Percentiles rank a stretch among this genome's conserved stretches.
Conservation (phyloP, 1,140 invertebrate species). For the Charaxes varanes region DNA sequence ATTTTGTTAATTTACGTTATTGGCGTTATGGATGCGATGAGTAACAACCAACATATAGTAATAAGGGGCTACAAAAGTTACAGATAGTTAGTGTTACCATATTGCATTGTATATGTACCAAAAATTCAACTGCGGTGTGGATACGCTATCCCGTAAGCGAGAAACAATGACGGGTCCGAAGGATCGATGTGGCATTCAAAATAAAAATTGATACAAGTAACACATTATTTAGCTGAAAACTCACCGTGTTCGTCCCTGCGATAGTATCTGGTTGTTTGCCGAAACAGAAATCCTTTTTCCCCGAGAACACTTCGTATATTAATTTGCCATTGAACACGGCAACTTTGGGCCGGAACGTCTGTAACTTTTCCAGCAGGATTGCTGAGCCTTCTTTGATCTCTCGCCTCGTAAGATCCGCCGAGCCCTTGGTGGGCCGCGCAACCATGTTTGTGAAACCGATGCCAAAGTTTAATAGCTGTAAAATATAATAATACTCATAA, state of each 20-base stretch:
- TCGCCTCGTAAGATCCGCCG: slow-evolving; percentile 94
- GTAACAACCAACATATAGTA: no score
- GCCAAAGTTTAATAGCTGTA: slow-evolving; percentile 87
- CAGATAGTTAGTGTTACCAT: no score
- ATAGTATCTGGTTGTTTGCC: slow-evolving; percentile 95
- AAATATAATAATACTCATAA: slow-evolving; percentile 1
- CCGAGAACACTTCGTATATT: slow-evolving; percentile 97
- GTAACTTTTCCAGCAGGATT: slow-evolving; percentile 92
- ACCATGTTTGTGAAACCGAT: slow-evolving; percentile 99
- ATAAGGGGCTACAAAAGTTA: no score
- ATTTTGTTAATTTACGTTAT: no score
- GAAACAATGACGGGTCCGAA: no score
- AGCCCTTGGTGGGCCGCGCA: slow-evolving; percentile 93
- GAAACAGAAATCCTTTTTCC: slow-evolving; percentile 97
- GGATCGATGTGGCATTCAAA: no score
- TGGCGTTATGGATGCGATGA: no score
- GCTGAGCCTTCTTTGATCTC: slow-evolving; percentile 98
- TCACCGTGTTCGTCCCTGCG: slow-evolving; percentile 95
- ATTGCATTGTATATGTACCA: no score
- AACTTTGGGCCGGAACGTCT: slow-evolving; percentile 95
- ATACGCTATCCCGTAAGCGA: no score
- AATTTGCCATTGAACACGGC: slow-evolving; percentile 99
- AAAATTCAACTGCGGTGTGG: no score
- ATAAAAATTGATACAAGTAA: no score
- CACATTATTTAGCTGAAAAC: no score